These are phyloP conservation scores for Apis dorsata DNA, from an alignment of 1,140 invertebrate species.

Conservation along the genomic window DNA sequence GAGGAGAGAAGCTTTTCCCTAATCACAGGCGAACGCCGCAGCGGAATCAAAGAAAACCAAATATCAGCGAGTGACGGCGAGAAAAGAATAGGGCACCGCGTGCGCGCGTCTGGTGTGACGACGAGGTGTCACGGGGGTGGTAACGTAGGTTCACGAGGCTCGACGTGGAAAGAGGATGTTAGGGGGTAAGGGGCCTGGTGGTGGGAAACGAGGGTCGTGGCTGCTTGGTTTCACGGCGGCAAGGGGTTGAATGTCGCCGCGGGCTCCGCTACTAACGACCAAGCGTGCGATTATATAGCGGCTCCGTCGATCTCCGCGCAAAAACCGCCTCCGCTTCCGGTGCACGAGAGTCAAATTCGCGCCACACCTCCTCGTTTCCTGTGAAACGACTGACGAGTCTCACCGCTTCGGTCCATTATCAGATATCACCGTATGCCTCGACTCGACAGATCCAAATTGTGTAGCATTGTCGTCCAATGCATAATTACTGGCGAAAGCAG, in stretches of 20 bases:
- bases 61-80: constrained; percentile 57
- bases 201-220: constrained; percentile 59
- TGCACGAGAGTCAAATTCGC: constrained; percentile 52
- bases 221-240: constrained; percentile 60
- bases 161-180: constrained; percentile 41
- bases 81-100: constrained; percentile 49
- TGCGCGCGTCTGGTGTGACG: constrained; percentile 37
- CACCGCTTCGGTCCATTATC: constrained; percentile 32
- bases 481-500: constrained; percentile 23
- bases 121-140: constrained; percentile 51
- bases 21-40: constrained; percentile 59
- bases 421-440: background rate
- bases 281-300: constrained; percentile 67
- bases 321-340: constrained; percentile 64
- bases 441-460: background rate
- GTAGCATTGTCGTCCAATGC: constrained; percentile 16
- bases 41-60: constrained; percentile 67
- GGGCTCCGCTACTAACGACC: constrained; percentile 68
- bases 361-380: constrained; percentile 34
- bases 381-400: constrained; percentile 5
- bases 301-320: constrained; percentile 58
- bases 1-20: constrained; percentile 55
- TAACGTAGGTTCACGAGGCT: constrained; percentile 44
- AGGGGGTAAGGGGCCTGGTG: constrained; percentile 10
- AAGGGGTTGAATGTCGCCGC: constrained; percentile 70